Percentiles rank a stretch among this genome's conserved stretches.
Conservation (phyloP, 2,113 vertebrate genomes). For the Atherinomorus stipes region DNA sequence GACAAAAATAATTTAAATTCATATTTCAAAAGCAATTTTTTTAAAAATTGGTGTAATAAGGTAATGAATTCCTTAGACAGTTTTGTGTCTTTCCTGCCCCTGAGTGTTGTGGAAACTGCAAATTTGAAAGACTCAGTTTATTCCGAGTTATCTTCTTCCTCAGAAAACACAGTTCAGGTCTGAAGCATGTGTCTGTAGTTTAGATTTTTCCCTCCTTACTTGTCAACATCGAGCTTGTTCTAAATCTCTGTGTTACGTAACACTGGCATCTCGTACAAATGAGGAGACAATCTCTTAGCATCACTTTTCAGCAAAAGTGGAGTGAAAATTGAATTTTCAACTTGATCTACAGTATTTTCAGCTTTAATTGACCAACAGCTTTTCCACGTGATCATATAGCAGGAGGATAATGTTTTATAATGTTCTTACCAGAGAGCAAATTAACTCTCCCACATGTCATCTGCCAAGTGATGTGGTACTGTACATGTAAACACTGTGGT, state of each 20-base stretch:
- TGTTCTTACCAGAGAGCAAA: too few relatives aligned
- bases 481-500: too few relatives aligned
- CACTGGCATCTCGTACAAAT: not conserved
- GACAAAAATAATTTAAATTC: too few relatives aligned
- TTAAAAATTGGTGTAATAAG: not conserved
- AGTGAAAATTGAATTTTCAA: not conserved
- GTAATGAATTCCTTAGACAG: not conserved
- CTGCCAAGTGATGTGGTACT: too few relatives aligned
- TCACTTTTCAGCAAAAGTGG: not conserved
- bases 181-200: not conserved
- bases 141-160: not conserved
- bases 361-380: not conserved
- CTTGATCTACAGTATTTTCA: not conserved
- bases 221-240: not conserved
- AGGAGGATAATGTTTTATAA: too few relatives aligned
- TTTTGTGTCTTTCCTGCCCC: not conserved
- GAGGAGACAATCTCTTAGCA: not conserved
- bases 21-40: too few relatives aligned
- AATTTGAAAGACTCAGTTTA: not conserved
- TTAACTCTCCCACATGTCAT: too few relatives aligned
- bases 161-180: not conserved
- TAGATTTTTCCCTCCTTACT: not conserved
- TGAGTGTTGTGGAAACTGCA: not conserved
- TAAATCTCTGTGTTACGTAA: not conserved
- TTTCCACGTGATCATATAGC: too few relatives aligned